These are phyloP conservation scores for Latrodectus geometricus DNA, from an alignment of 1,140 invertebrate species.

Conservation along the genomic window DNA sequence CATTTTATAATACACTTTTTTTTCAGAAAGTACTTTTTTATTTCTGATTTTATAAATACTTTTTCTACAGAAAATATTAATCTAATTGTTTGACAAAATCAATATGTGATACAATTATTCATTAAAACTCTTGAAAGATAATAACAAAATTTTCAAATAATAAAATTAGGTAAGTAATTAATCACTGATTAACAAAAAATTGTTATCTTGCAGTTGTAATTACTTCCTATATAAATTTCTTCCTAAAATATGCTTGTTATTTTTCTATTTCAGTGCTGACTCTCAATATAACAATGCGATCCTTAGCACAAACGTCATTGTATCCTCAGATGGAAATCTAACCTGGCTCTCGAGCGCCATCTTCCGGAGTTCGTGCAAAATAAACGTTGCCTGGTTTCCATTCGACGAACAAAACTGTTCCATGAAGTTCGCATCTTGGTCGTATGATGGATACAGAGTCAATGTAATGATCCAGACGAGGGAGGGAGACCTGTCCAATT, in stretches of 20 bases:
- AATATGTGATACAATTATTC: too few relatives aligned
- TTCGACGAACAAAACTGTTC: conserved; percentile 80
- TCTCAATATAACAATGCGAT: conserved; percentile 69
- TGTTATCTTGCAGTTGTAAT: neutral
- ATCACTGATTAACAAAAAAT: neutral
- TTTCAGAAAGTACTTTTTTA: too few relatives aligned
- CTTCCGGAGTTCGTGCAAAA: conserved; percentile 69
- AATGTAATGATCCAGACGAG: conserved; percentile 65
- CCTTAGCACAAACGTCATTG: conserved; percentile 69
- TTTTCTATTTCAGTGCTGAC: conserved; percentile 67
- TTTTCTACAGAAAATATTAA: too few relatives aligned
- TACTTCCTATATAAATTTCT: neutral
- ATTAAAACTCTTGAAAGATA: too few relatives aligned
- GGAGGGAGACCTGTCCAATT: conserved; percentile 74
- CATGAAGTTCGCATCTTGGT: conserved; percentile 98
- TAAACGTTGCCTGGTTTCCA: conserved; percentile 73
- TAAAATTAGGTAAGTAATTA: neutral
- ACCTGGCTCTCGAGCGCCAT: conserved; percentile 69
- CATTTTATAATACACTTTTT: too few relatives aligned
- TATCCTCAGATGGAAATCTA: conserved; percentile 68
- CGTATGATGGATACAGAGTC: conserved; percentile 77
- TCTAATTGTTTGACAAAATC: too few relatives aligned
- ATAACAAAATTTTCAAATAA: too few relatives aligned
- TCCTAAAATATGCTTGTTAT: neutral
- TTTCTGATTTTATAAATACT: too few relatives aligned